Evolutionary conservation across 2,888 invertebrate species (phyloP), one percentile per base, ranked within the genome.

Genomic region (Zeuzera pyrina): DNA sequence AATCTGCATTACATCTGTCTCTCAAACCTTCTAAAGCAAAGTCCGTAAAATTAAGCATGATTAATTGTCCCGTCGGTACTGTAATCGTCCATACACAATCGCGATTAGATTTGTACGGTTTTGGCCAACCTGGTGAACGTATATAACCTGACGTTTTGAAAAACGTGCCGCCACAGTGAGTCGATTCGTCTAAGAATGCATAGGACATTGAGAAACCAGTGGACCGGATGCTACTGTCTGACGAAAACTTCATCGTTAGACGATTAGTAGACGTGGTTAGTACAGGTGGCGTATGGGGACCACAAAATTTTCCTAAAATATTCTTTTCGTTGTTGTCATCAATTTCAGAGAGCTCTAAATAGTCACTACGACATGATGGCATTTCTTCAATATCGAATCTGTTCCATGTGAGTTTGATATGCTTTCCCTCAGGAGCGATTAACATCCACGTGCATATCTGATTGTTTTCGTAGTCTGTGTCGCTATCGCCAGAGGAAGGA

Each of bases 41-140:
- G 11, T 71, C 45, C 12, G 73, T 56, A 40, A 83, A 69, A 42
- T 89, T 89, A 1, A 97, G 77, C 53, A 86, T 74, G 22, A 97
- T 88, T 70, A 91, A 92, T 42, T 89, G 89, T 1, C 90, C 92
- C 4, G 76, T 67, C 0, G 88, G 85, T 0, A 88, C 92, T 10
- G 85, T 86, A 34, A 97, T 89, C 0, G 84, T 78, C 96, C 96
- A 98, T n/a, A 76, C 74, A 59, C 97, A 98, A 37, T 92, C 87
- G 38, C 86, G 85, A 44, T 87, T 85, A 2, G 72, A 62, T 2
- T 91, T 89, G 61, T 97, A 97, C 8, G 66, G 53, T 0, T 78
- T 49, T 0, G 97, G 97, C 85, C 89, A 96, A 30, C 88, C 87
- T 0, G 97, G 97, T 3, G 93, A 91, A 45, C 78, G 86, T 7